Percentiles rank a stretch among this genome's conserved stretches.
Evolutionary conservation across 2,113 vertebrate species (phyloP).

Genomic region (Misgurnus mizolepis): DNA sequence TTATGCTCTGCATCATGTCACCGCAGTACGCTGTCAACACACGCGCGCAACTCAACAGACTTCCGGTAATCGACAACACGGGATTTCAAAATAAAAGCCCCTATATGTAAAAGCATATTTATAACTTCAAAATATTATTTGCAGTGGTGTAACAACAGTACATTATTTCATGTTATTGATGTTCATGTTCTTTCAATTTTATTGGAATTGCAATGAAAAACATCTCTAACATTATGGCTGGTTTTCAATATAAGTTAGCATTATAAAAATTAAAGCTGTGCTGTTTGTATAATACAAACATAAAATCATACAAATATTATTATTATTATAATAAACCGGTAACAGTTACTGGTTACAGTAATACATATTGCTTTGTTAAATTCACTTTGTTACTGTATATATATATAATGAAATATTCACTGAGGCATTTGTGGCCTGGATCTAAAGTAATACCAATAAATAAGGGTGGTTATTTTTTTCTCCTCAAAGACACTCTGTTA

Average conservation of each 20-base stretch:
- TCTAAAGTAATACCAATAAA: not conserved
- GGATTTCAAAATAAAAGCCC: conserved; percentile 15
- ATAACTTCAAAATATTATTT: no score
- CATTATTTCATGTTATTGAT: not conserved
- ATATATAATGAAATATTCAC: not conserved
- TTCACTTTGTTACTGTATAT: not conserved
- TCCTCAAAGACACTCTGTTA: not conserved
- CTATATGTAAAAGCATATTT: no score
- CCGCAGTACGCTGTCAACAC: conserved; percentile 63
- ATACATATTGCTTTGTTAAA: no score
- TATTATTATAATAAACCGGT: no score
- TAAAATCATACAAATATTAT: no score
- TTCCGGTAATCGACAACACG: conserved; percentile 47
- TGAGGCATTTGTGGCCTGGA: not conserved
- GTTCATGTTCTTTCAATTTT: not conserved
- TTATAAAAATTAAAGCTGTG: no score
- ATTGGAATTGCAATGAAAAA: no score
- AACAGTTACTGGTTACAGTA: no score
- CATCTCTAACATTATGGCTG: no score
- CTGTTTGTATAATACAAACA: no score
- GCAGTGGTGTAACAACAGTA: no score
- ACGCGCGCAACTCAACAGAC: conserved; percentile 27
- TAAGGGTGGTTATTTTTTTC: not conserved
- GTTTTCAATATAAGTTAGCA: no score
- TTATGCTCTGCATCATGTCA: conserved; percentile 45